Conservation (phyloP, 2,797 vertebrate genomes). For the Dipus sagitta region DNA sequence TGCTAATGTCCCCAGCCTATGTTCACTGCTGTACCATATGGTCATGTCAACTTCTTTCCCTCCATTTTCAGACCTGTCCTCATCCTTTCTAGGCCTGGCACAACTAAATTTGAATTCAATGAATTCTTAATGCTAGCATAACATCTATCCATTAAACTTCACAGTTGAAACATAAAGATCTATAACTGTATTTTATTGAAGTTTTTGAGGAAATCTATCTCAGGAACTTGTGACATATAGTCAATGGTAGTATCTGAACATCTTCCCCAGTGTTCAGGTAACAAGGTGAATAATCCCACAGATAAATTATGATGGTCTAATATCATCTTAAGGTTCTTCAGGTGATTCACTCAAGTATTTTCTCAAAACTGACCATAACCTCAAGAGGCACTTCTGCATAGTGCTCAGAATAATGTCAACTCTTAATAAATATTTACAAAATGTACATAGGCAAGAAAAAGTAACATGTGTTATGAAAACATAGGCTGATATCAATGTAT, state of each 20-base stretch:
- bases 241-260: not conserved
- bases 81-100: not conserved
- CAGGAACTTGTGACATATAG: not conserved
- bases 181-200: not conserved
- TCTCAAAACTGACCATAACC: not conserved
- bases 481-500: not conserved
- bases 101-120: not conserved
- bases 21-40: not conserved
- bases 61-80: not conserved
- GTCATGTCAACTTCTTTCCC: not conserved
- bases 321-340: not conserved
- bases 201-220: not conserved
- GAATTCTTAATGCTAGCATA: not conserved
- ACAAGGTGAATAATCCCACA: not conserved
- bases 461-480: slow-evolving; percentile 11
- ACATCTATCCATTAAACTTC: not conserved
- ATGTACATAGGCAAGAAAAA: not conserved
- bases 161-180: not conserved
- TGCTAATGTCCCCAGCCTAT: not conserved
- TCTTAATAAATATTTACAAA: slow-evolving; percentile 19
- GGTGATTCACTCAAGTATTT: not conserved
- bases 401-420: not conserved
- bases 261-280: not conserved
- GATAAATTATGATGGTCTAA: not conserved
- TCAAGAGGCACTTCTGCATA: not conserved